Evolutionary conservation across 2,797 vertebrate genomes (phyloP).

Genomic region (Fistularia commersonii): DNA sequence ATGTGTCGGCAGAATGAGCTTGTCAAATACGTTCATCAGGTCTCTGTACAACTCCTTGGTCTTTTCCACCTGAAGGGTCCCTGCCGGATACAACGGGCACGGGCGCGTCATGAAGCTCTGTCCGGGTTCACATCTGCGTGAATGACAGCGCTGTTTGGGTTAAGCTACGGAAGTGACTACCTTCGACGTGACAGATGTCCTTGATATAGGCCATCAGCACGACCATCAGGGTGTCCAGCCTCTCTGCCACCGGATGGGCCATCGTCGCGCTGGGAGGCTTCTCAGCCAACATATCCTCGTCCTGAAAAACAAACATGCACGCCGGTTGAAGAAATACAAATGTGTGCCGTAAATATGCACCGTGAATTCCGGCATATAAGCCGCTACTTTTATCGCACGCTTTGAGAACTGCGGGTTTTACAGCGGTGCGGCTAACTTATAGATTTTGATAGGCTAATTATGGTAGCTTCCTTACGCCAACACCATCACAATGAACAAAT

Average conservation of each 20-base stretch:
- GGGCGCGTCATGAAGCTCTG: background rate
- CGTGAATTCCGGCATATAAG: too few relatives aligned
- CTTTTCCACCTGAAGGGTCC: conserved; percentile 73
- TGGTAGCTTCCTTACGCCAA: too few relatives aligned
- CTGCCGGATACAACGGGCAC: conserved; percentile 54
- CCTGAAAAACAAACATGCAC: conserved; percentile 52
- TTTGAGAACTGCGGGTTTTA: too few relatives aligned
- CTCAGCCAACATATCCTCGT: conserved; percentile 79
- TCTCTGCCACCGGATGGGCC: conserved; percentile 85
- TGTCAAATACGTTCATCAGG: conserved; percentile 86
- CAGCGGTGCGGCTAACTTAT: too few relatives aligned
- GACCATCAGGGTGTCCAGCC: conserved; percentile 84
- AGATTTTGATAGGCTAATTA: too few relatives aligned
- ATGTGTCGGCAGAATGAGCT: conserved; percentile 91
- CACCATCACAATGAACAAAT: too few relatives aligned
- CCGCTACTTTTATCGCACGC: too few relatives aligned
- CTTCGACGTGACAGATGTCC: conserved; percentile 79
- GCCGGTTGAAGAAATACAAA: background rate
- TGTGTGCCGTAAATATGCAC: too few relatives aligned
- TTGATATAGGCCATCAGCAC: conserved; percentile 86
- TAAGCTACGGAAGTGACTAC: conserved; percentile 51
- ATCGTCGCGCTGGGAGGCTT: conserved; percentile 53
- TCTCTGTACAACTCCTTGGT: conserved; percentile 90
- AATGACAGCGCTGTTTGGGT: too few relatives aligned
- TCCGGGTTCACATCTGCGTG: too few relatives aligned